phyloP scores from a whole-genome alignment of 2,113 vertebrate genomes.

The Burhinus bistriatus region DNA sequence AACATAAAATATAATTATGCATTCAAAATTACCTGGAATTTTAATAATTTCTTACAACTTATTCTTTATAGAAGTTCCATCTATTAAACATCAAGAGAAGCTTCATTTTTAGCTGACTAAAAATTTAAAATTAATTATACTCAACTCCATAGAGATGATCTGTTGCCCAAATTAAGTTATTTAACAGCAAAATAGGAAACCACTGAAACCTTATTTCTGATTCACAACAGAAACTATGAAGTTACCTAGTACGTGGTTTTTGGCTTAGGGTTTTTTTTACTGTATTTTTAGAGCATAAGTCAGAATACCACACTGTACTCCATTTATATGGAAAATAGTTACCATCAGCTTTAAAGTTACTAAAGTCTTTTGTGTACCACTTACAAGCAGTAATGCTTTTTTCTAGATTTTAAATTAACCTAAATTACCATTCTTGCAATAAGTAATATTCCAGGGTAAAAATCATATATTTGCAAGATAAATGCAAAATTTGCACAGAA shows the following conservation, averaged over 20 bases:
- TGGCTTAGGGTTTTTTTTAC: not conserved
- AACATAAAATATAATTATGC: not conserved
- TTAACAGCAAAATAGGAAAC: not conserved
- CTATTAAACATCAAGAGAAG: not conserved
- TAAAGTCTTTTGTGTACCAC: not conserved
- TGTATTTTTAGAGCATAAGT: not conserved
- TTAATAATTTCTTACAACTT: not conserved
- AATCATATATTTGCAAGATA: not conserved
- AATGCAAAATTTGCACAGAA: not conserved
- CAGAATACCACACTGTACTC: not conserved
- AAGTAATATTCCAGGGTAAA: not conserved
- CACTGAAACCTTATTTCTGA: not conserved
- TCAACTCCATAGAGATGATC: not conserved
- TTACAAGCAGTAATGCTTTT: not conserved
- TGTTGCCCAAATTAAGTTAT: not conserved
- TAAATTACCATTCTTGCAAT: not conserved
- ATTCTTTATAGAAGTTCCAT: not conserved
- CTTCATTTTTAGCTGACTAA: not conserved
- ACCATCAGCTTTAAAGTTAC: not conserved
- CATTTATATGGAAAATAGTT: not conserved
- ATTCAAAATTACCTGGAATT: not conserved
- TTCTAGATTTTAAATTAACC: not conserved
- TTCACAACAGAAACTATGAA: not conserved
- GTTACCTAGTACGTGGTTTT: not conserved
- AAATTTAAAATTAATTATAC: not conserved